Conservation (phyloP, 2,113 vertebrate genomes). For the Chroicocephalus ridibundus region DNA sequence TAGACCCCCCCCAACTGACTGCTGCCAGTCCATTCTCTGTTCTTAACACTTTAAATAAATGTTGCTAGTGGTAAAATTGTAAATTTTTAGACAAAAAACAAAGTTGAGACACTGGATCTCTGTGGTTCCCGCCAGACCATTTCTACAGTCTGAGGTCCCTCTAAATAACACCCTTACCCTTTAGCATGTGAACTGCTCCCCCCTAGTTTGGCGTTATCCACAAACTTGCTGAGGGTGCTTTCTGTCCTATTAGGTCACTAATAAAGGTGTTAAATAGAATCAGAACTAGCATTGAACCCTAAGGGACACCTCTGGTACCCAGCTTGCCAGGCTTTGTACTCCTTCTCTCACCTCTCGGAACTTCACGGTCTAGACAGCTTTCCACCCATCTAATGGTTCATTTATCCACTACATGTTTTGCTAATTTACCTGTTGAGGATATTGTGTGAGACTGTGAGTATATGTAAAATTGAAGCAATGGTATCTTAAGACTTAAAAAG, state of each 20-base stretch:
- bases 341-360: background rate
- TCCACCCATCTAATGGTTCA: background rate
- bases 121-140: background rate
- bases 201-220: background rate
- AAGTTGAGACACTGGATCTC: background rate
- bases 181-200: background rate
- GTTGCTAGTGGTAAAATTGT: background rate
- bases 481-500: background rate
- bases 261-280: background rate
- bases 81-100: background rate
- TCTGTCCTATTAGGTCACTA: background rate
- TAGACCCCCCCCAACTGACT: background rate
- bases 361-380: background rate
- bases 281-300: background rate
- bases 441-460: background rate
- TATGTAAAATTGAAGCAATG: background rate
- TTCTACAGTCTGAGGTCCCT: background rate
- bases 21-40: background rate
- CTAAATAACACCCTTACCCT: background rate
- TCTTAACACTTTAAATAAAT: background rate
- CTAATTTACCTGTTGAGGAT: background rate
- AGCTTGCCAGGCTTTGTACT: background rate
- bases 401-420: background rate
- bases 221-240: background rate
- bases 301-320: background rate